A percentile compares a stretch with the other conserved stretches of the same genome.
Evolutionary conservation across 2,797 vertebrate genomes (phyloP).

Genomic region (Eleutherodactylus coqui): DNA sequence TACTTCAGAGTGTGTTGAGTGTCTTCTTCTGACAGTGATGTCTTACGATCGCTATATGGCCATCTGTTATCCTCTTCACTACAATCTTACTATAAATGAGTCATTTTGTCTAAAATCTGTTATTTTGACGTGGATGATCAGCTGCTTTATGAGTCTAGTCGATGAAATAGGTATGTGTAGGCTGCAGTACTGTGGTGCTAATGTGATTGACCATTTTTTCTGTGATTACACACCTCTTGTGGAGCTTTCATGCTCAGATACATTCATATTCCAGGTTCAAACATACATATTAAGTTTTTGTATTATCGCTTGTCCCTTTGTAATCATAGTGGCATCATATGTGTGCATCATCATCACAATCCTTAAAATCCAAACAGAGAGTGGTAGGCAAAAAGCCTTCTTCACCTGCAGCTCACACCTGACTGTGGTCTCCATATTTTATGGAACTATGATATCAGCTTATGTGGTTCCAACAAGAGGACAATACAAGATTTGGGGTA

Average conservation of each 20-base stretch:
- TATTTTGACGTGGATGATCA: background rate
- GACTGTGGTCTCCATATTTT: slow-evolving; percentile 60
- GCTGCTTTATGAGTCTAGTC: background rate
- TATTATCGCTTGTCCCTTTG: slow-evolving; percentile 54
- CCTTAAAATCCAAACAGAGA: slow-evolving; percentile 44
- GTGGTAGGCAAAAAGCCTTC: slow-evolving; percentile 23
- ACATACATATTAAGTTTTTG: slow-evolving; percentile 49
- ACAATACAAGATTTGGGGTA: background rate
- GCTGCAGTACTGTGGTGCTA: slow-evolving; percentile 59
- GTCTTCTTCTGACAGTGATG: background rate
- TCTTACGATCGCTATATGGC: background rate
- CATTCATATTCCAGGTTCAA: slow-evolving; percentile 42
- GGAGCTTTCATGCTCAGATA: slow-evolving; percentile 65
- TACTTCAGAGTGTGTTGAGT: background rate
- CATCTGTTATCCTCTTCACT: slow-evolving; percentile 57
- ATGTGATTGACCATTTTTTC: slow-evolving; percentile 62
- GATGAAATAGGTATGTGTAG: background rate
- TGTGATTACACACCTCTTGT: slow-evolving; percentile 65
- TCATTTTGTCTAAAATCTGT: slow-evolving; percentile 20
- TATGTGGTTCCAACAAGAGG: slow-evolving; percentile 16
- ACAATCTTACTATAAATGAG: slow-evolving; percentile 57
- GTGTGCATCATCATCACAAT: slow-evolving; percentile 62
- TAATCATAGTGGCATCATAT: slow-evolving; percentile 59
- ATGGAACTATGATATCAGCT: slow-evolving; percentile 29
- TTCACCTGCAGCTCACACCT: slow-evolving; percentile 66